Conservation (phyloP, 2,888 invertebrate species). For the Pasiphila rectangulata region DNA sequence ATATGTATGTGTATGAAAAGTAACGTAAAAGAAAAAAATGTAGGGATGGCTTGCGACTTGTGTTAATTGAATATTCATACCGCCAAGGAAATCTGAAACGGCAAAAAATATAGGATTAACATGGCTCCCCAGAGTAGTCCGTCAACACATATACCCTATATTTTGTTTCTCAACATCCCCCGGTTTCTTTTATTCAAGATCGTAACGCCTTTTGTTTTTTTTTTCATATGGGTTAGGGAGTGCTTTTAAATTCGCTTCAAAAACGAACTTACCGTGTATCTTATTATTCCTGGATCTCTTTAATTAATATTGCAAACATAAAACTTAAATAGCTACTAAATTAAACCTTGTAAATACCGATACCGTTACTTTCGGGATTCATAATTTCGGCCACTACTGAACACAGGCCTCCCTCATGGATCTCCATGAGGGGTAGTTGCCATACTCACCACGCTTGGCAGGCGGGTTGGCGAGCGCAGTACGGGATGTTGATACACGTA, state of each 20-base stretch:
- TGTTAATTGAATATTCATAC: conserved; percentile 29
- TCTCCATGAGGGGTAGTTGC: too few relatives aligned
- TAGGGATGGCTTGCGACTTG: conserved; percentile 9
- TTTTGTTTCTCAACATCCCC: conserved; percentile 30
- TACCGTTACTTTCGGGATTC: too few relatives aligned
- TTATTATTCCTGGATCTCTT: too few relatives aligned
- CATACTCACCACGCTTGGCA: too few relatives aligned
- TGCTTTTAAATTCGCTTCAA: neutral
- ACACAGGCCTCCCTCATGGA: too few relatives aligned
- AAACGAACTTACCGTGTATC: too few relatives aligned
- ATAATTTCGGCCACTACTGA: too few relatives aligned
- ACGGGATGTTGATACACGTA: too few relatives aligned
- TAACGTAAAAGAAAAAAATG: conserved; percentile 8
- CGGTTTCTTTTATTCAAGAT: conserved; percentile 38
- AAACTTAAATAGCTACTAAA: too few relatives aligned
- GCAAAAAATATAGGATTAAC: conserved; percentile 36
- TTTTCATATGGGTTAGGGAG: conserved; percentile 11
- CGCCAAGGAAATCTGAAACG: conserved; percentile 26
- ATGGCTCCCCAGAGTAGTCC: conserved; percentile 36
- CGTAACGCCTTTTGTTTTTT: conserved; percentile 30
- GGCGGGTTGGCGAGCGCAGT: too few relatives aligned
- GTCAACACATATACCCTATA: conserved; percentile 39
- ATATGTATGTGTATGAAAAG: conserved; percentile 6
- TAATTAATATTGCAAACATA: too few relatives aligned
- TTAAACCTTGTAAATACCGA: too few relatives aligned